phyloP scores from a whole-genome alignment of 2,797 vertebrate species.

The Pseudochaenichthys georgianus region DNA sequence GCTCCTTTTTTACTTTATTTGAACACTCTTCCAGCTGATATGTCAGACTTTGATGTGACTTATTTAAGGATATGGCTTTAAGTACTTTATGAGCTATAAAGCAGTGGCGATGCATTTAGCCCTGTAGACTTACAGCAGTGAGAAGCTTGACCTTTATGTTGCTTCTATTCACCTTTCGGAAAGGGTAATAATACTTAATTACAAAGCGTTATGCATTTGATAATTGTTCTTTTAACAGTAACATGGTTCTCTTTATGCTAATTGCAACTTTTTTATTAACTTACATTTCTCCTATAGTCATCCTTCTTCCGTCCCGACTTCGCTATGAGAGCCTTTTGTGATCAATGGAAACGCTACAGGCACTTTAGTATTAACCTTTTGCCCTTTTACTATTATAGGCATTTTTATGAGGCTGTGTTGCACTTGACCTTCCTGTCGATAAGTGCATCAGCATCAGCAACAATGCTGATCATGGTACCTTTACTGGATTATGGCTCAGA shows the following conservation, averaged over 20 bases:
- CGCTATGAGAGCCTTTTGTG: constrained; percentile 46
- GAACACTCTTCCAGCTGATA: background rate
- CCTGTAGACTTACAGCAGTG: background rate
- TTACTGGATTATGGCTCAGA: background rate
- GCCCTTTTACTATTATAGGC: constrained; percentile 56
- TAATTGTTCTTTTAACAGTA: background rate
- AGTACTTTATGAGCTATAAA: background rate
- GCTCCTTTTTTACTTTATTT: background rate
- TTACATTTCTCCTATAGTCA: constrained; percentile 17
- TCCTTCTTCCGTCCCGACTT: constrained; percentile 32
- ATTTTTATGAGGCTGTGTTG: constrained; percentile 66
- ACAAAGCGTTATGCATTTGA: background rate
- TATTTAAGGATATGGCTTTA: background rate
- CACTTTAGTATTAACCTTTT: constrained; percentile 43
- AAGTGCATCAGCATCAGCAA: constrained; percentile 64
- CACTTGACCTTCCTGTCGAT: constrained; percentile 59
- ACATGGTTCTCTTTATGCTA: background rate
- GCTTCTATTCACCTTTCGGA: background rate
- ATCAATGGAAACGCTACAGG: constrained; percentile 28
- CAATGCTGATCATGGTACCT: constrained; percentile 34
- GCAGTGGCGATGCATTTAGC: constrained; percentile 6
- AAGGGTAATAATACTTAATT: background rate
- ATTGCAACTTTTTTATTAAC: constrained; percentile 9
- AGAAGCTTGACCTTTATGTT: constrained; percentile 6
- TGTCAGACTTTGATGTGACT: background rate